Evolutionary conservation across 1,140 invertebrate genomes (phyloP).

Genomic region (Ceratitis capitata): DNA sequence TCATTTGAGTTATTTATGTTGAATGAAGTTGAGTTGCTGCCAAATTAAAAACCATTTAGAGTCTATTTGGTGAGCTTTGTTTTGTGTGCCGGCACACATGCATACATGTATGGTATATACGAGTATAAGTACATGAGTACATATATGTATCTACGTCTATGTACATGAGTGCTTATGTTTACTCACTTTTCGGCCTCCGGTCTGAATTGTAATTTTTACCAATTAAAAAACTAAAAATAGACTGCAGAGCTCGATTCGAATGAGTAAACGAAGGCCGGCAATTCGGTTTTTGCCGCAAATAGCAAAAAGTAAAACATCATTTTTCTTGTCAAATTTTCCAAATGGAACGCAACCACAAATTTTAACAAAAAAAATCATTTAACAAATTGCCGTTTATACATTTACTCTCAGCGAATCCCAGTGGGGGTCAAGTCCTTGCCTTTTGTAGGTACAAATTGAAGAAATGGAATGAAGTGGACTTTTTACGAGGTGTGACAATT

Average conservation of each 20-base stretch:
- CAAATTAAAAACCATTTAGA: conserved; percentile 26
- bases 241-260: neutral
- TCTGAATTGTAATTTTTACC: neutral
- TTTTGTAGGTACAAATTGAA: no score
- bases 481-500: no score
- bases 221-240: neutral
- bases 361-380: neutral
- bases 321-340: neutral
- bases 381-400: neutral
- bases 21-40: neutral
- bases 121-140: no score
- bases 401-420: neutral
- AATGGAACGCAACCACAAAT: neutral
- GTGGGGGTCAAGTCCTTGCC: neutral
- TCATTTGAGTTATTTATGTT: neutral
- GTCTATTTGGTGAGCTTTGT: neutral
- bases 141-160: neutral
- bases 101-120: neutral
- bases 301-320: neutral
- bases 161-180: neutral
- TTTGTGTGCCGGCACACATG: neutral
- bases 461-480: no score
- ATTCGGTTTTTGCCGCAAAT: neutral
- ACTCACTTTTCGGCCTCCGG: neutral
- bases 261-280: neutral